Conservation (phyloP, 2,113 vertebrate species). For the Cephalopterus ornatus region DNA sequence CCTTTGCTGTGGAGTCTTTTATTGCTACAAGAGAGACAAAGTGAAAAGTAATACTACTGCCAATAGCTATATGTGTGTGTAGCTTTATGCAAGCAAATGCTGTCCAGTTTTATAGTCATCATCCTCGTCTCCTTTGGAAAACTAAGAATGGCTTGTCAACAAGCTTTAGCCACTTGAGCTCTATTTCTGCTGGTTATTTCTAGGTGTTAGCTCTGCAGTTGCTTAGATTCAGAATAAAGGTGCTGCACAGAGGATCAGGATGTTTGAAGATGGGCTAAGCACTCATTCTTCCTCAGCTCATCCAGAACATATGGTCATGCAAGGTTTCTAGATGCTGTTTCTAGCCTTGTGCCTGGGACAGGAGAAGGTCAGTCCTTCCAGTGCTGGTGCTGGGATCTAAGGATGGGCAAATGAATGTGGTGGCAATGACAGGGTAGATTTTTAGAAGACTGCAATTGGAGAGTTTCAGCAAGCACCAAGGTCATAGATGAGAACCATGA, state of each 20-base stretch:
- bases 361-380: neutral
- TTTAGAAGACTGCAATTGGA: neutral
- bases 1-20: neutral
- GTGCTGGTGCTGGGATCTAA: neutral
- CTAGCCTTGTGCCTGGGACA: neutral
- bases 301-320: fast-evolving
- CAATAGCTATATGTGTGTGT: neutral
- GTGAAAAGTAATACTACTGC: neutral
- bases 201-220: neutral
- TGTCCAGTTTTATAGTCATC: neutral
- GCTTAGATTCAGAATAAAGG: neutral
- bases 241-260: neutral
- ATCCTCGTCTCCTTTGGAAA: neutral
- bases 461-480: neutral
- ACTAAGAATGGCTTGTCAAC: neutral
- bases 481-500: neutral
- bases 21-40: neutral
- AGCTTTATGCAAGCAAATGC: neutral
- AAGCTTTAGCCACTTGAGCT: neutral
- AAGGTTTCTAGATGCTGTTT: neutral
- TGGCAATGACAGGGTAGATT: neutral
- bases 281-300: neutral
- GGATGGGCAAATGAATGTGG: neutral
- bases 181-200: neutral
- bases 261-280: neutral